These are phyloP conservation scores for Lepilemur septentrionalis DNA, from an alignment of 2,797 vertebrate genomes.

Conservation along the genomic window DNA sequence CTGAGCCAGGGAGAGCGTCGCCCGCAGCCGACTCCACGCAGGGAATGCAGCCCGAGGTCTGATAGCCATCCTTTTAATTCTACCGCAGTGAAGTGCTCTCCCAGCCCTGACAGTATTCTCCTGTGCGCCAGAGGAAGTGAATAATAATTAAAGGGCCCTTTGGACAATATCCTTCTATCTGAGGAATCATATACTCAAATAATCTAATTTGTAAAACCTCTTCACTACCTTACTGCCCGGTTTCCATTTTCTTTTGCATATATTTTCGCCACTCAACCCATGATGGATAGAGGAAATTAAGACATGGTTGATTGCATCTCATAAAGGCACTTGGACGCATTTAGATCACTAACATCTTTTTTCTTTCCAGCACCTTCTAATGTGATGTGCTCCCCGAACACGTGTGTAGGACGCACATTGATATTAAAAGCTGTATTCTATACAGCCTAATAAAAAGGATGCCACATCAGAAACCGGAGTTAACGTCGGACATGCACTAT, in stretches of 20 bases:
- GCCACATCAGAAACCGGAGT: slow-evolving; percentile 11
- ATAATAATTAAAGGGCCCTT: slow-evolving; percentile 68
- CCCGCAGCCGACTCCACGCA: background rate
- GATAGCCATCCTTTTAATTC: slow-evolving; percentile 9
- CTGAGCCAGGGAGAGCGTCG: fast-evolving
- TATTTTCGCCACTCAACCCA: slow-evolving; percentile 66
- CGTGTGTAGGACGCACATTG: slow-evolving; percentile 41
- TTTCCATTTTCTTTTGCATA: slow-evolving; percentile 64
- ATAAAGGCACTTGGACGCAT: slow-evolving; percentile 50
- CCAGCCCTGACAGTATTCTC: slow-evolving; percentile 7
- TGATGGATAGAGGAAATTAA: slow-evolving; percentile 70
- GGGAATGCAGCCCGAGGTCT: background rate
- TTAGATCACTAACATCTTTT: slow-evolving; percentile 41
- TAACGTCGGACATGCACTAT: background rate
- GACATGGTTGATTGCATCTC: slow-evolving; percentile 67
- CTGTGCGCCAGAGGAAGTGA: background rate
- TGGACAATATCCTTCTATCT: slow-evolving; percentile 65
- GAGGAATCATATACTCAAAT: slow-evolving; percentile 67
- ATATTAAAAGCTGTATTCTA: slow-evolving; percentile 52
- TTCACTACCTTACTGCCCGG: slow-evolving; percentile 36
- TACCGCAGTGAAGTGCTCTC: background rate
- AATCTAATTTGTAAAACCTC: slow-evolving; percentile 66
- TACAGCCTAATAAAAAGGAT: slow-evolving; percentile 44
- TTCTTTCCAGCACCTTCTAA: slow-evolving; percentile 46
- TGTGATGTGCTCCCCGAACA: slow-evolving; percentile 48